Conservation (phyloP, 2,797 vertebrate species). For the Poeciliopsis presidionis region DNA sequence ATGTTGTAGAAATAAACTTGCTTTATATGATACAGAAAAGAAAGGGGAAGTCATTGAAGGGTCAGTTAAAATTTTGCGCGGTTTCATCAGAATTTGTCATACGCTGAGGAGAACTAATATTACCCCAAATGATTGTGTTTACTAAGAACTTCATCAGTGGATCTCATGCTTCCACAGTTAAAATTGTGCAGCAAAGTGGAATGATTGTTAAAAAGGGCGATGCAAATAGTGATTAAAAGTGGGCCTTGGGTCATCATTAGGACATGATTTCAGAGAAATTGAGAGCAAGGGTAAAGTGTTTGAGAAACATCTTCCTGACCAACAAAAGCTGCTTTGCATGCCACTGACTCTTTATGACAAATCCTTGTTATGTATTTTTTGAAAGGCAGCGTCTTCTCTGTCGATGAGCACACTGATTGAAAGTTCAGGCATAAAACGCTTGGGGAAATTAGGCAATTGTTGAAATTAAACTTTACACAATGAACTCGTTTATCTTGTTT, state of each 20-base stretch:
- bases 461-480: constrained; percentile 58
- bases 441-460: constrained; percentile 67
- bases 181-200: constrained; percentile 78
- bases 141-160: constrained; percentile 65
- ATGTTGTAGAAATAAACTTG: constrained; percentile 34
- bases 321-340: constrained; percentile 57
- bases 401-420: constrained; percentile 64
- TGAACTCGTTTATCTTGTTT: constrained; percentile 65
- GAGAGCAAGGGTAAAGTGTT: constrained; percentile 58
- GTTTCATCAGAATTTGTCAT: constrained; percentile 52
- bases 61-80: constrained; percentile 27
- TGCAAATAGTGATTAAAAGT: constrained; percentile 80
- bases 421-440: constrained; percentile 60
- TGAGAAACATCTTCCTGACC: constrained; percentile 74
- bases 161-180: constrained; percentile 62
- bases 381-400: constrained; percentile 61
- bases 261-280: constrained; percentile 71
- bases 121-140: constrained; percentile 59
- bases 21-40: constrained; percentile 41
- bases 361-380: constrained; percentile 60
- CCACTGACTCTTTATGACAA: constrained; percentile 53
- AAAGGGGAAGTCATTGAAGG: constrained; percentile 39
- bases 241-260: constrained; percentile 81
- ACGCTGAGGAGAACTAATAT: constrained; percentile 47
- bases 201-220: constrained; percentile 80